Conservation (phyloP, 2,888 invertebrate genomes). For the Aphidoletes aphidimyza region DNA sequence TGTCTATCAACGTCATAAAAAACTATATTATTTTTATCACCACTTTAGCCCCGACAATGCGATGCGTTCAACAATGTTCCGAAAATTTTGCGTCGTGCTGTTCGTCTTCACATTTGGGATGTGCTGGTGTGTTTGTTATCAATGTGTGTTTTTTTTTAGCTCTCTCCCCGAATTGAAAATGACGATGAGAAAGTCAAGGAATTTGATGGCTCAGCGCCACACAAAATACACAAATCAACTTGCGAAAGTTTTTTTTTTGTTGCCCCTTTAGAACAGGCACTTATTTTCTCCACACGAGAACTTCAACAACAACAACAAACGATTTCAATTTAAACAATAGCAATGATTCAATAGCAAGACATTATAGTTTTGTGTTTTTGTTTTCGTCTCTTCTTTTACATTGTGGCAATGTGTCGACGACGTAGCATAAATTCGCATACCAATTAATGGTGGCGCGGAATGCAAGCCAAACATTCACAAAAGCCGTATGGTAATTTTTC, state of each 20-base stretch:
- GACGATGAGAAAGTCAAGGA: conserved; percentile 23
- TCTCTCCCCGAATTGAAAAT: not conserved
- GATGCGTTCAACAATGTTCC: not conserved
- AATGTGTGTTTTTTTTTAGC: too few relatives aligned
- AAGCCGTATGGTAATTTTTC: conserved; percentile 39
- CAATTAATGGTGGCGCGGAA: not conserved
- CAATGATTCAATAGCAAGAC: not conserved
- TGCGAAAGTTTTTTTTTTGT: not conserved
- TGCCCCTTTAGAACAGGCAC: not conserved
- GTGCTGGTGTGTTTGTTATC: too few relatives aligned
- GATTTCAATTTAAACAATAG: conserved; percentile 6
- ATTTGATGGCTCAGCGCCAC: not conserved
- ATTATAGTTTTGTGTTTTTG: not conserved
- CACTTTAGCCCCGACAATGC: not conserved
- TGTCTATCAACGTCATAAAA: not conserved
- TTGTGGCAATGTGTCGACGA: not conserved
- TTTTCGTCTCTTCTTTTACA: not conserved
- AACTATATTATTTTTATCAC: not conserved
- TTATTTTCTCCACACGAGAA: conserved; percentile 16
- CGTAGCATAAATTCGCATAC: conserved; percentile 23
- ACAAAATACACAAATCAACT: not conserved
- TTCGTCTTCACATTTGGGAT: too few relatives aligned
- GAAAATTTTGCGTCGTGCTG: not conserved
- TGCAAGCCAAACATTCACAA: not conserved
- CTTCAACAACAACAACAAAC: not conserved